Evolutionary conservation across 2,113 vertebrate genomes (phyloP), one percentile per base, ranked within the genome.

Genomic region (Clarias batrachus): DNA sequence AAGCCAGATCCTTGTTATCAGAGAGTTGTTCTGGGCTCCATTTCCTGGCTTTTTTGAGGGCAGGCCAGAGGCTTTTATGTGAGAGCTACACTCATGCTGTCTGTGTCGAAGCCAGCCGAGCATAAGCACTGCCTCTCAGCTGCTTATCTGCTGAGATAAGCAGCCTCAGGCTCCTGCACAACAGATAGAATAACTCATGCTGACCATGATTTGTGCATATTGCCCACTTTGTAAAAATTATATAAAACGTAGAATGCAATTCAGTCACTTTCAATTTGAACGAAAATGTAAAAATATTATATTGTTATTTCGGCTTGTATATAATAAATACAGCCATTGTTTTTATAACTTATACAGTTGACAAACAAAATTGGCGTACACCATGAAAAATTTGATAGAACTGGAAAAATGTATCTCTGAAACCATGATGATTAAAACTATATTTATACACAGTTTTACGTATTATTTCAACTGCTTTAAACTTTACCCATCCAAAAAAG

Each of bases 1-100:
- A 97, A 96, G 96, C 95, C 92, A 92, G 94, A 93, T 92, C 96
- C 94, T 95, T 96, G 95, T 97, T 97, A 97, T 97, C 96, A 95
- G 92, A 94, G 92, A 94, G 93, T 92, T 95, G 93, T 95, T 95
- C 94, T 94, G 91, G 95, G 95, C 93, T 96, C 95, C 94, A 96
- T 97, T 98, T 97, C 93, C 92, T 88, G 91, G 93, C 94, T 93
- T 95, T 91, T 92, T 95, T 95, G 57, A 95, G 92, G 95, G 93
- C 92, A 91, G 94, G 94, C 92, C 94, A 93, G 92, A 54, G 89
- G 89, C 95, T 98, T 98, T 99, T 95, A 97, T 96, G 94, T 97
- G 92, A 91, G 95, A 92, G 93, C 94, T 91, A 93, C 91, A 91
- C 90, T 94, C 68, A 84, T 78, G 80, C 89, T 86, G 23, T 87